Evolutionary conservation across 2,797 vertebrate species (phyloP), one percentile per base, ranked within the genome.

Genomic region (Syndactyla subalaris): DNA sequence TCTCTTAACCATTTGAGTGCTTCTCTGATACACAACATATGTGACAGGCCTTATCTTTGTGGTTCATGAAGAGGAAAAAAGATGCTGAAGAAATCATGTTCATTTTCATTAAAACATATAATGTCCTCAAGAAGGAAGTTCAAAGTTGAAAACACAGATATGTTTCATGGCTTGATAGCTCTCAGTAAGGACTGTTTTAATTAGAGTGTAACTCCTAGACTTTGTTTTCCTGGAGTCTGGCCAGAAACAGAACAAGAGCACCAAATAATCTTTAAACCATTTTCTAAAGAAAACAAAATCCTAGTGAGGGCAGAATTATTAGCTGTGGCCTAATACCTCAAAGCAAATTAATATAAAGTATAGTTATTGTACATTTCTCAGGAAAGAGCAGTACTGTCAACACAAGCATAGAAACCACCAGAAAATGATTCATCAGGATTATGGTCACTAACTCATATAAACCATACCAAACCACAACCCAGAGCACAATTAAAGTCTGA

Each of bases 11-110:
- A 0, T 97, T 92, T 81, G 70, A 87, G 78, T 58, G 72, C 87
- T 95, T 89, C 87, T 85, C 93, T 85, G 97, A 97, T 79, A 95
- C 27, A 88, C 82, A 95, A 51, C 94, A 91, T 41, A 95, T 95
- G 95, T 10, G 23, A 81, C 55, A 92, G 92, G 83, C 59, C 82
- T 95, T 96, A 93, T 85, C 55, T 65, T 59, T 75, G 45, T 39
- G 68, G 73, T 43, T 85, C 83, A 66, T 54, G 81, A 91, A 80
- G 59, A 92, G 48, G 45, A 89, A 82, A 75, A 62, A 84, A 52
- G 63, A 15, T 63, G 59, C 85, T 88, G 79, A 89, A 95, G 82
- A 85, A 93, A 94, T 82, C 55, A 49, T 92, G 80, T 80, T 88
- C 68, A 93, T 96, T 94, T 93, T 91, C 93, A 94, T 76, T 84